phyloP scores from a whole-genome alignment of 1,140 invertebrate genomes.

The Chelonus insularis region DNA sequence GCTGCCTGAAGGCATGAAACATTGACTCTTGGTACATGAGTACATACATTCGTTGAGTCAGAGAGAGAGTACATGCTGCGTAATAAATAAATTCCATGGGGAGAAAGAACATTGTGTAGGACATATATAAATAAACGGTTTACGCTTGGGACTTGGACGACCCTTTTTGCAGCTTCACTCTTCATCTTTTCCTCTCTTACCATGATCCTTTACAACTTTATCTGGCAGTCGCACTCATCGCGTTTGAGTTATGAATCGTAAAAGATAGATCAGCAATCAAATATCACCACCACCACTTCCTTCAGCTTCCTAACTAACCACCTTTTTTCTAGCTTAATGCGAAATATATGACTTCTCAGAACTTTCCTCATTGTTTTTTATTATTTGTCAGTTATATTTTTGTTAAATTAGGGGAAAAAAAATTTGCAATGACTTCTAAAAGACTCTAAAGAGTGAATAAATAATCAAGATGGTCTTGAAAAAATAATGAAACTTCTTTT shows the following conservation, averaged over 20 bases:
- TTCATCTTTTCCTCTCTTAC: not conserved
- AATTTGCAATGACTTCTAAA: not conserved
- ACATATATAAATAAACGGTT: slow-evolving; percentile 59
- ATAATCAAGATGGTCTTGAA: not conserved
- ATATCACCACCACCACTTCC: not conserved
- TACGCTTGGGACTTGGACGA: slow-evolving; percentile 44
- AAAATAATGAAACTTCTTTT: not conserved
- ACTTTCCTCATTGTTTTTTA: no score
- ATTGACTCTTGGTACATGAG: not conserved
- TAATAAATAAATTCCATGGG: slow-evolving; percentile 47
- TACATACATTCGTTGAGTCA: not conserved
- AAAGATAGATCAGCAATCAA: slow-evolving; percentile 55
- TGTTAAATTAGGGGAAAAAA: not conserved
- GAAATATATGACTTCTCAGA: no score
- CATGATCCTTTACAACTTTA: slow-evolving; percentile 18
- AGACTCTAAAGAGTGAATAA: no score
- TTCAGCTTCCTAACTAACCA: no score
- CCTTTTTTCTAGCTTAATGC: no score
- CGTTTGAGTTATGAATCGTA: slow-evolving; percentile 55
- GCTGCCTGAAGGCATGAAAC: slow-evolving; percentile 10
- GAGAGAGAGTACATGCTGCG: slow-evolving; percentile 18
- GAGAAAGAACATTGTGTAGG: slow-evolving; percentile 42
- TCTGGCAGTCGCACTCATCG: slow-evolving; percentile 26
- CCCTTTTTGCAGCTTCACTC: not conserved
- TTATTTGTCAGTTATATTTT: not conserved